Evolutionary conservation across 2,888 invertebrate genomes (phyloP), one percentile per base, ranked within the genome.

Genomic region (Pseudolycoriella hygida): DNA sequence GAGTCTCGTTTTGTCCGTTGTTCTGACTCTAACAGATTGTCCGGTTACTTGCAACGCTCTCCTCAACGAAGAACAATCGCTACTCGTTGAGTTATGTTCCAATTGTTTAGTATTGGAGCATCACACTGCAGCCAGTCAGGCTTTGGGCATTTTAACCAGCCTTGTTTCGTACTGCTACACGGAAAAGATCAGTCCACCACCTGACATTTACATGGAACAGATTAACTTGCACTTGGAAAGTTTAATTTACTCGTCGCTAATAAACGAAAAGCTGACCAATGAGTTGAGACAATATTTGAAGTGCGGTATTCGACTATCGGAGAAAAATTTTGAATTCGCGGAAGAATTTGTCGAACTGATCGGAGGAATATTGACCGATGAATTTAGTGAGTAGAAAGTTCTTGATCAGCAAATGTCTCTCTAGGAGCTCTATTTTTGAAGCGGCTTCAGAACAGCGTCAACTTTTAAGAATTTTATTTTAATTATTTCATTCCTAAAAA

Each of bases 281-380:
- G 62, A 64, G 47, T 47, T 66, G 8, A 53, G 58, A 19, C 56
- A 69, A 42, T 58, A 65, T 43, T 52, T 66, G 4, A 56, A 76
- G 30, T 85, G 85, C 55, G 76, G 83, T 45, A 84, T 89, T 14
- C 74, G 71, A 53, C 62, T 83, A 3, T 78, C 80, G 18, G 71
- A 75, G 53, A 74, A 75, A 0, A 73, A 76, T 53, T 66, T 68
- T 1, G 71, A 70, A 47, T 73, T 79, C 53, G 76, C 78, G 46
- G 67, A 71, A 4, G 68, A 73, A 48, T 80, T 80, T 57, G 76
- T 80, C 4, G 73, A 74, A 48, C 68, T 76, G 41, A 68, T 81
- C 42, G 75, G 76, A n/a, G 60, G 60, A 42, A 53, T 65, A 3
- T 50, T 66, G 10, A 62, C 61, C 1, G 63, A 64, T 43, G 55